Percentiles rank a stretch among this genome's conserved stretches.
phyloP scores from a whole-genome alignment of 2,113 vertebrate genomes.

The Anarhynchus alexandrinus region DNA sequence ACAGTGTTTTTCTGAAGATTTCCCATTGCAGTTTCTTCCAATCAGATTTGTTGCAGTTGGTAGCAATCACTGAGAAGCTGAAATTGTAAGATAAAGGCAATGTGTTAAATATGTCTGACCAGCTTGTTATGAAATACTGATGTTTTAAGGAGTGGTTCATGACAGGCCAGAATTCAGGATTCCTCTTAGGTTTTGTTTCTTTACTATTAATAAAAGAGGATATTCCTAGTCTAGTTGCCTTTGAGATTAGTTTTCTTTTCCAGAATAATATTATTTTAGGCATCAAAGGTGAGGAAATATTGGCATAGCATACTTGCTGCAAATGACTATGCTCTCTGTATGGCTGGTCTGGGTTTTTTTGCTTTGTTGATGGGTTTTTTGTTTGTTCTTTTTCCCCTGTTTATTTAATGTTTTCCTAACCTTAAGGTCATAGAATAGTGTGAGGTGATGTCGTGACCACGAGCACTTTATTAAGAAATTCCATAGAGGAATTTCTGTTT shows the following conservation, averaged over 20 bases:
- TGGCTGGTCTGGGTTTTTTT: neutral
- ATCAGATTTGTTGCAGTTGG: neutral
- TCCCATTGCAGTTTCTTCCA: neutral
- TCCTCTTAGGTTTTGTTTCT: neutral
- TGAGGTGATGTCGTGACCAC: neutral
- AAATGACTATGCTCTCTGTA: neutral
- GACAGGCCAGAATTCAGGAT: neutral
- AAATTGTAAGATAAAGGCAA: neutral
- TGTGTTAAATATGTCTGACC: neutral
- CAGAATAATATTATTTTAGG: neutral
- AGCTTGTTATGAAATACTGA: neutral
- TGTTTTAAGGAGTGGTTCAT: neutral
- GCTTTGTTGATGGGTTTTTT: neutral
- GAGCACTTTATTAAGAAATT: neutral
- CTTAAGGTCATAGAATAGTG: neutral
- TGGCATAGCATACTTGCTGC: neutral
- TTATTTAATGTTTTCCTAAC: neutral
- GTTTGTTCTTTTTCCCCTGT: too few relatives aligned
- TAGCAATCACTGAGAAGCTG: neutral
- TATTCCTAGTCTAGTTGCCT: neutral
- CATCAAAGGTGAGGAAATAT: neutral
- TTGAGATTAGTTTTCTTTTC: neutral
- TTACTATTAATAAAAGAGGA: neutral
- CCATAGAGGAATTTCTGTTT: neutral
- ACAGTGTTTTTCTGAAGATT: neutral